phyloP scores from a whole-genome alignment of 2,888 invertebrate genomes.

The Drepana falcataria region DNA sequence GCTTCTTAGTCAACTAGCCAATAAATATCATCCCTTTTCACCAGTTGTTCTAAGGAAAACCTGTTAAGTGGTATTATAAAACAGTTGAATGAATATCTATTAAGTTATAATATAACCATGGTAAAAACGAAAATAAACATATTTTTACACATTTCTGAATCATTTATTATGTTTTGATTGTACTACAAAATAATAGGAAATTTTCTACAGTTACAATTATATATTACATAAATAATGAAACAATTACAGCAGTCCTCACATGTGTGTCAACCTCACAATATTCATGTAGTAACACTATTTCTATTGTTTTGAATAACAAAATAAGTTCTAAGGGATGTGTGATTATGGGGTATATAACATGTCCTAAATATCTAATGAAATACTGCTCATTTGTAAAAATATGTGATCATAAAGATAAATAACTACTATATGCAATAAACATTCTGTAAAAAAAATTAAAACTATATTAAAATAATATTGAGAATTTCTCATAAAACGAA shows the following conservation, averaged over 20 bases:
- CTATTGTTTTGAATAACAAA: constrained; percentile 30
- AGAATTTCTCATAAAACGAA: constrained; percentile 34
- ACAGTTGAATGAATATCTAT: too few species aligned
- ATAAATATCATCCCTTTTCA: too few species aligned
- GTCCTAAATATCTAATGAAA: constrained; percentile 56
- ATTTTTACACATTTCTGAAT: constrained; percentile 56
- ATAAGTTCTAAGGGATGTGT: constrained; percentile 21
- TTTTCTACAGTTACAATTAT: constrained; percentile 75
- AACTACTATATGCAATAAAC: constrained; percentile 29
- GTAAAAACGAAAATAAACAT: too few species aligned
- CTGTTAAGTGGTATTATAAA: too few species aligned
- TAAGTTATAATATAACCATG: too few species aligned
- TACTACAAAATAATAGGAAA: constrained; percentile 80
- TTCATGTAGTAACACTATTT: constrained; percentile 32
- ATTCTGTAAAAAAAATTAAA: constrained; percentile 29
- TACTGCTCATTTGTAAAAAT: constrained; percentile 66
- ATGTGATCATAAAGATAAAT: constrained; percentile 44
- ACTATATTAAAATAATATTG: constrained; percentile 42
- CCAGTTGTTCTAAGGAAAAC: too few species aligned
- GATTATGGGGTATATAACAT: constrained; percentile 24
- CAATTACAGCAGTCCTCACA: constrained; percentile 59
- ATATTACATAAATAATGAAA: constrained; percentile 75
- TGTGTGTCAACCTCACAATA: constrained; percentile 44
- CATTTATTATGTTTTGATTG: constrained; percentile 76
- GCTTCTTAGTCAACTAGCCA: too few species aligned